Evolutionary conservation across 2,113 vertebrate genomes (phyloP).

Genomic region (human (Homo sapiens)): GRCh38 chr12:71785001-71785500

Average conservation of each 20-base stretch:
- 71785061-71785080: no score
- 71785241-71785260: background rate
- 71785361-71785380: background rate
- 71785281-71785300: background rate
- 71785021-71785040: no score
- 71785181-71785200: background rate
- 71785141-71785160: background rate
- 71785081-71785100: no score
- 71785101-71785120: no score
- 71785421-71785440: conserved; percentile 14
- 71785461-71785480: background rate
- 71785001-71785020: no score
- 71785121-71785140: background rate
- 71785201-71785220: background rate
- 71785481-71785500: background rate
- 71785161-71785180: background rate
- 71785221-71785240: conserved; percentile 17
- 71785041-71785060: no score
- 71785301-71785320: background rate
- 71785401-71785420: conserved; percentile 1
- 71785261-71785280: background rate
- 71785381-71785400: conserved; percentile 12
- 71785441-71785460: background rate
- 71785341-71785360: background rate
- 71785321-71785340: background rate